These are phyloP conservation scores for Branchinecta lindahli DNA, from an alignment of 1,140 invertebrate species.

Conservation along the genomic window DNA sequence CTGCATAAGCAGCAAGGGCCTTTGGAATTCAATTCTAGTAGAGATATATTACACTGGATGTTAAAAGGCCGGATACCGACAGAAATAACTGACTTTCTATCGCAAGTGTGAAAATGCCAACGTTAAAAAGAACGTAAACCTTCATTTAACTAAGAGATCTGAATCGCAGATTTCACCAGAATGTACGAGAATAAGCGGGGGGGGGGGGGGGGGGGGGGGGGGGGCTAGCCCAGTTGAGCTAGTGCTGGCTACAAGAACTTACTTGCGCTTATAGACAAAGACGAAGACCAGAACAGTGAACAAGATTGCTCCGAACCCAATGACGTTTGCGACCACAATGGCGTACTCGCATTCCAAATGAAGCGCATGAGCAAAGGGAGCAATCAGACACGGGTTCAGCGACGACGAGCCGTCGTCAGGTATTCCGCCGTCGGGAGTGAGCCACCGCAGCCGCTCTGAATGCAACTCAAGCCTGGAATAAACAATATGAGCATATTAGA, in stretches of 20 bases:
- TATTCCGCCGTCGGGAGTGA: slow-evolving; percentile 36
- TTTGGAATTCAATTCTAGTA: no score
- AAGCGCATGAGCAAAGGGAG: slow-evolving; percentile 46
- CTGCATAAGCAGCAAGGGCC: no score
- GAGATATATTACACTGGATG: no score
- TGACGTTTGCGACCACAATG: slow-evolving; percentile 49
- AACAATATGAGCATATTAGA: background rate
- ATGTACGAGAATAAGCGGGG: no score
- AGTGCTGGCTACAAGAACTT: slow-evolving; percentile 19
- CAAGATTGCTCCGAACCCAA: slow-evolving; percentile 45
- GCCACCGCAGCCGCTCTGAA: slow-evolving; percentile 42
- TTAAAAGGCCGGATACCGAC: no score
- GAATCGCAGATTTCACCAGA: no score
- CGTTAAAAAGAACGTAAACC: no score
- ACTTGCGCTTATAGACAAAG: slow-evolving; percentile 50
- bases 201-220: no score
- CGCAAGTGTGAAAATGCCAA: no score
- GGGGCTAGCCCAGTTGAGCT: no score
- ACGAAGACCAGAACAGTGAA: slow-evolving; percentile 44
- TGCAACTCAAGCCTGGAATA: slow-evolving; percentile 36
- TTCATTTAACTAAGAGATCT: no score
- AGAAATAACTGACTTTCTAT: no score
- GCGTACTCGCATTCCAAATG: slow-evolving; percentile 52
- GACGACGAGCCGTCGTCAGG: slow-evolving; percentile 52
- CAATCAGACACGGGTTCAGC: slow-evolving; percentile 41